Percentiles rank a stretch among this genome's conserved stretches.
phyloP scores from a whole-genome alignment of 1,140 invertebrate genomes.

The Calephelis nemesis region DNA sequence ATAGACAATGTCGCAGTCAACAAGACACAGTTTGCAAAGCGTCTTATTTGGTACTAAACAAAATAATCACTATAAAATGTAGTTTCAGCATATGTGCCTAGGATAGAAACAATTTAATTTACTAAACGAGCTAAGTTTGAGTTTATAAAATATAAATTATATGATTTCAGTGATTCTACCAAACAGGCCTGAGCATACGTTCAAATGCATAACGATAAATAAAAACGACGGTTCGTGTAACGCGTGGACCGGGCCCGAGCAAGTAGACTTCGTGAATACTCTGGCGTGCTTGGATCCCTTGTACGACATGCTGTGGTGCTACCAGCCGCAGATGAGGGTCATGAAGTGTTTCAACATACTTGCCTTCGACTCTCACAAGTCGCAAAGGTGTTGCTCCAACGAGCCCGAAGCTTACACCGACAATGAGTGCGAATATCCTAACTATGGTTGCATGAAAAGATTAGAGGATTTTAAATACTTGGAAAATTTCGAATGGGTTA shows the following conservation, averaged over 20 bases:
- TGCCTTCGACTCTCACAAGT: slow-evolving; percentile 71
- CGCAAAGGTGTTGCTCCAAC: slow-evolving; percentile 56
- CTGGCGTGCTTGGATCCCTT: slow-evolving; percentile 92
- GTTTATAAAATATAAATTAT: background rate
- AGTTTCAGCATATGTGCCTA: too few relatives aligned
- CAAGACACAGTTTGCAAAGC: too few relatives aligned
- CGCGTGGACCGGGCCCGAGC: slow-evolving; percentile 87
- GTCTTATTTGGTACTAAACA: too few relatives aligned
- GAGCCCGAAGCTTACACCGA: slow-evolving; percentile 52
- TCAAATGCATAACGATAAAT: slow-evolving; percentile 92
- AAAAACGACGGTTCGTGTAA: slow-evolving; percentile 91
- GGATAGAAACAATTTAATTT: too few relatives aligned
- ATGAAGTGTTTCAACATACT: slow-evolving; percentile 92
- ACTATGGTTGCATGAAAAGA: slow-evolving; percentile 60
- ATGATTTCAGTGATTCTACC: slow-evolving; percentile 84
- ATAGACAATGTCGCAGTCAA: too few relatives aligned
- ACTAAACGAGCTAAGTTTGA: too few relatives aligned
- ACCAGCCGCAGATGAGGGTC: slow-evolving; percentile 84
- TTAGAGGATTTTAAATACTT: slow-evolving; percentile 67
- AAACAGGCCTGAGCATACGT: slow-evolving; percentile 84
- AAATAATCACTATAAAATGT: too few relatives aligned
- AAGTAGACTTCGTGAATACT: slow-evolving; percentile 88
- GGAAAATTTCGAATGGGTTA: slow-evolving; percentile 53
- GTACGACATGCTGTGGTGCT: slow-evolving; percentile 92
- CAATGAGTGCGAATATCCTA: slow-evolving; percentile 56